phyloP scores from a whole-genome alignment of 2,797 vertebrate genomes.

The Rhinophrynus dorsalis region DNA sequence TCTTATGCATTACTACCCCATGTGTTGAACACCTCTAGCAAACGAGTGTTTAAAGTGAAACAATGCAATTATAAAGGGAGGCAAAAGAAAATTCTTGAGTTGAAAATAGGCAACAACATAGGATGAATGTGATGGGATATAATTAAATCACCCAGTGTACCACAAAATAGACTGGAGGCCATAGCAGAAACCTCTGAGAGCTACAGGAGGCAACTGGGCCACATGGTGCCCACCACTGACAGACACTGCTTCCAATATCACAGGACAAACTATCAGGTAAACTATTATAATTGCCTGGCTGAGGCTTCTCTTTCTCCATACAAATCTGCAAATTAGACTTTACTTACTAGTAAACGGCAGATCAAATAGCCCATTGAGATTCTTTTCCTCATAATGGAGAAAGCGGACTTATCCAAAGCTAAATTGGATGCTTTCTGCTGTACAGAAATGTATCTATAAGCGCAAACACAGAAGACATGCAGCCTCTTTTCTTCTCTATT shows the following conservation, averaged over 20 bases:
- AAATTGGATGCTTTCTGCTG: constrained; percentile 48
- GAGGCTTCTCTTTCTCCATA: constrained; percentile 43
- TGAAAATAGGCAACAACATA: too few relatives aligned
- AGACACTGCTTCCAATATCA: constrained; percentile 26
- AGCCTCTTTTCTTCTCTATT: constrained; percentile 45
- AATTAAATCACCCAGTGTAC: too few relatives aligned
- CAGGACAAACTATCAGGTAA: constrained; percentile 28
- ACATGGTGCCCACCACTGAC: not conserved
- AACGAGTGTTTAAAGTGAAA: too few relatives aligned
- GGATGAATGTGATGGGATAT: too few relatives aligned
- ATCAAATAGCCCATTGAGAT: constrained; percentile 29
- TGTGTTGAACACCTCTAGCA: too few relatives aligned
- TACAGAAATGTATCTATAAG: constrained; percentile 36
- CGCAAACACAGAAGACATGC: constrained; percentile 39
- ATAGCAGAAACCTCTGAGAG: too few relatives aligned
- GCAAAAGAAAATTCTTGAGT: too few relatives aligned
- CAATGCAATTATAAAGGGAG: too few relatives aligned
- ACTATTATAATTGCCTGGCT: constrained; percentile 6
- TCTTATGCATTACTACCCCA: too few relatives aligned
- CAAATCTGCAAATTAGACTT: constrained; percentile 32
- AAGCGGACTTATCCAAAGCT: constrained; percentile 44
- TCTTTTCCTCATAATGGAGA: constrained; percentile 36
- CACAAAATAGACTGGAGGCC: too few relatives aligned
- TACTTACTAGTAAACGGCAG: constrained; percentile 44
- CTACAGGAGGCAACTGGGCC: too few relatives aligned